Percentiles rank a stretch among this genome's conserved stretches.
Evolutionary conservation across 2,113 vertebrate genomes (phyloP).

Genomic region (Grallaria varia): DNA sequence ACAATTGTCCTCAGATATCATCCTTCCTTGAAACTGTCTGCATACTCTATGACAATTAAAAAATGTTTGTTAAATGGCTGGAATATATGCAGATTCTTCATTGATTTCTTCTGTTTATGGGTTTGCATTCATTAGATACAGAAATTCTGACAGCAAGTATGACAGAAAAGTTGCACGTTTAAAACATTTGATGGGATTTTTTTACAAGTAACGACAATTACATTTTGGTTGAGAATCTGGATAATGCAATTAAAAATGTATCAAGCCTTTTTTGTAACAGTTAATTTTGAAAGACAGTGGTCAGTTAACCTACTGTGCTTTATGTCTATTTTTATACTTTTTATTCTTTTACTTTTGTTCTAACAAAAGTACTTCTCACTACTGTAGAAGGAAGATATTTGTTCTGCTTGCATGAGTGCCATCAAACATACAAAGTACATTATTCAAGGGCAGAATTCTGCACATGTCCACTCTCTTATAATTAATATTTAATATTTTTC

Average conservation of each 20-base stretch:
- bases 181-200: not conserved
- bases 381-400: not conserved
- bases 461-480: not conserved
- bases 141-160: not conserved
- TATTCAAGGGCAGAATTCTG: not conserved
- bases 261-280: not conserved
- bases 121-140: not conserved
- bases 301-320: not conserved
- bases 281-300: not conserved
- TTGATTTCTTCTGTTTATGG: not conserved
- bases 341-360: not conserved
- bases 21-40: not conserved
- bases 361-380: not conserved
- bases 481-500: not conserved
- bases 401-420: not conserved
- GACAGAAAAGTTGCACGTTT: not conserved
- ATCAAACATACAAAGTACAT: not conserved
- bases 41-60: not conserved
- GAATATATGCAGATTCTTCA: not conserved
- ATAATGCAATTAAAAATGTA: not conserved
- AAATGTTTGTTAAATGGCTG: not conserved
- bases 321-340: not conserved
- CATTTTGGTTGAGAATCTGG: not conserved
- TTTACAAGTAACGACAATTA: not conserved
- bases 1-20: not conserved